Evolutionary conservation across 2,113 vertebrate species (phyloP), one percentile per base, ranked within the genome.

Genomic region (Theropithecus gelada): DNA sequence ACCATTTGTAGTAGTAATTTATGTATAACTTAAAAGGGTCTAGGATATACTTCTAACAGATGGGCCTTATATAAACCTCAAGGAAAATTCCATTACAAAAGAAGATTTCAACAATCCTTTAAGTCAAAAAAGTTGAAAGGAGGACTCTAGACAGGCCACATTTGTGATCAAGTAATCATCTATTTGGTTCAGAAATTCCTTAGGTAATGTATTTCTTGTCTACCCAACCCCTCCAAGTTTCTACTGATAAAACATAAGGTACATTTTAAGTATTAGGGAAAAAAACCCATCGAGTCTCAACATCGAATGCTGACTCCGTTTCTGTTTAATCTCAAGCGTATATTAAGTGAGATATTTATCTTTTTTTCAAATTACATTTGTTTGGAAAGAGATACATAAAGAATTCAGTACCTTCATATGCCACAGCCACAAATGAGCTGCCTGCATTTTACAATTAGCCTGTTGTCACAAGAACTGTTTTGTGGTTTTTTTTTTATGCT

Each of bases 81-180:
- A 92, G 55, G 43, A 92, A 97, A 92, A 87, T 45, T 95, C 10
- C 95, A 83, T 57, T 72, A 95, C 27, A 72, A 95, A 95, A 27
- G 48, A 85, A 59, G 45, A 72, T n/a, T 92, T 87, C 83, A 87
- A 83, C 22, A 32, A 79, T 61, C 32, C 90, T 55, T 94, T 88
- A 72, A 97, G 83, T 80, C 52, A 98, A 81, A 96, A 30, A 95
- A 72, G 11, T 40, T 94, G 17, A 59, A 90, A 70, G 2, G 52
- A 6, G 14, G 52, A 73, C 17, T 73, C 20, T 35, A 25, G n/a
- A 25, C 2, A 87, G 48, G 43, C 12, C 75, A 40, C 1, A 64
- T 64, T 20, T 35, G 55, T 96, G 72, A 66, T 66, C 55, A 82
- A 93, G 68, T 52, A 80, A 85, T 57, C 52, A 81, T 25, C 17